Conservation (phyloP, 2,888 invertebrate genomes). For the Noctua comes region DNA sequence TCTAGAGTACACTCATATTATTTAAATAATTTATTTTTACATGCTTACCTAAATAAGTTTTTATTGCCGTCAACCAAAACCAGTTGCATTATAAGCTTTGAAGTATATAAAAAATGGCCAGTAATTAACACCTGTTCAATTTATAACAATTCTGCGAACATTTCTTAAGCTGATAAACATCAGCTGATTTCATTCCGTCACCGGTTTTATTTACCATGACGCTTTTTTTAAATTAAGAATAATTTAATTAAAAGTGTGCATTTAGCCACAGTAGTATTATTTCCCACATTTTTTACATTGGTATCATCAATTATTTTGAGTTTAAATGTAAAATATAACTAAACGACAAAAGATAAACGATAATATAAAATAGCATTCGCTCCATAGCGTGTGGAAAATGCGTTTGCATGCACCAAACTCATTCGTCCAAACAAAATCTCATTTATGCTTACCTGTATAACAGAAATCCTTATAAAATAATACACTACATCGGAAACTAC, state of each 20-base stretch:
- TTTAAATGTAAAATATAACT: neutral
- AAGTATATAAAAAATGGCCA: neutral
- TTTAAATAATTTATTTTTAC: neutral
- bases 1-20: neutral
- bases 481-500: conserved; percentile 60
- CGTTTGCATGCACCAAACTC: conserved; percentile 16
- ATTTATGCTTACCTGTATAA: conserved; percentile 74
- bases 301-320: neutral
- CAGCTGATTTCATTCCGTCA: conserved; percentile 12
- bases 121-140: neutral
- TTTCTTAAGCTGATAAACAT: conserved; percentile 3
- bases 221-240: neutral
- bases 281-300: neutral
- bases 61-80: neutral
- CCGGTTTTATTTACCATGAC: conserved; percentile 10
- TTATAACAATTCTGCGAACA: neutral
- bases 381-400: conserved; percentile 4
- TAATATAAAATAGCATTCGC: neutral
- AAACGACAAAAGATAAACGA: neutral
- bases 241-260: neutral
- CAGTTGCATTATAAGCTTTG: neutral
- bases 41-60: neutral
- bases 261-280: neutral
- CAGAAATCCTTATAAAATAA: conserved; percentile 68
- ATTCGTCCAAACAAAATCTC: conserved; percentile 6